Percentiles rank a stretch among this genome's conserved stretches.
Evolutionary conservation across 2,797 vertebrate species (phyloP).

Genomic region (Peromyscus aztecus): DNA sequence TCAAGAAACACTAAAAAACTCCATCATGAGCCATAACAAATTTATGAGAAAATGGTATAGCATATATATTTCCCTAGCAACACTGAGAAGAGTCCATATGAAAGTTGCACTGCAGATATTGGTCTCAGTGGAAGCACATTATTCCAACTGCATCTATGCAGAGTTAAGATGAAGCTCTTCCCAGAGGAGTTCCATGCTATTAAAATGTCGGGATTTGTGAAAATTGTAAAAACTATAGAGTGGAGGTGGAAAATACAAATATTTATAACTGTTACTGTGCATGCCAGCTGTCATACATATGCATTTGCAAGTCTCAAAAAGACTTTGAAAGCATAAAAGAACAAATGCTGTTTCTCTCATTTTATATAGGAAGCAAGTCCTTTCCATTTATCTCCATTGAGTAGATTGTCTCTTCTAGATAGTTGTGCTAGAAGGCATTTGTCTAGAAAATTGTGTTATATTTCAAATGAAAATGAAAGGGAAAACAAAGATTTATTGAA

Average conservation of each 20-base stretch:
- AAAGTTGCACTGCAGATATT: constrained; percentile 69
- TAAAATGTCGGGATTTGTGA: constrained; percentile 39
- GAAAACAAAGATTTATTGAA: constrained; percentile 45
- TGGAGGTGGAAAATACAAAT: constrained; percentile 26
- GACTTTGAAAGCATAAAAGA: constrained; percentile 48
- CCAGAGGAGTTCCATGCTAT: constrained; percentile 56
- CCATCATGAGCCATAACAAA: constrained; percentile 41
- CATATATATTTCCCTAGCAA: constrained; percentile 62
- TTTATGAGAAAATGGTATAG: constrained; percentile 67
- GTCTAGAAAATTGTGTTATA: constrained; percentile 60
- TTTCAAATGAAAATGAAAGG: constrained; percentile 64
- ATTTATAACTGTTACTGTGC: background rate
- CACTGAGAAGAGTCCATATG: constrained; percentile 40
- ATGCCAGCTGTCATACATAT: constrained; percentile 38
- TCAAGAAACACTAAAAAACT: constrained; percentile 73
- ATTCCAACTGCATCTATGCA: constrained; percentile 59
- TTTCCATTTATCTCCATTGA: constrained; percentile 69
- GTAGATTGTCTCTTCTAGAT: constrained; percentile 53
- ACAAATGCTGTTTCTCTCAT: constrained; percentile 26
- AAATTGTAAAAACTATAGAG: constrained; percentile 30
- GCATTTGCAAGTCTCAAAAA: constrained; percentile 44
- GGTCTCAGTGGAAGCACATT: constrained; percentile 56
- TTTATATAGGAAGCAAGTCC: constrained; percentile 48
- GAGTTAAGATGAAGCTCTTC: constrained; percentile 46
- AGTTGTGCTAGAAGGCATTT: constrained; percentile 59